Evolutionary conservation across 2,888 invertebrate genomes (phyloP).

Genomic region (Stomorhina lunata): DNA sequence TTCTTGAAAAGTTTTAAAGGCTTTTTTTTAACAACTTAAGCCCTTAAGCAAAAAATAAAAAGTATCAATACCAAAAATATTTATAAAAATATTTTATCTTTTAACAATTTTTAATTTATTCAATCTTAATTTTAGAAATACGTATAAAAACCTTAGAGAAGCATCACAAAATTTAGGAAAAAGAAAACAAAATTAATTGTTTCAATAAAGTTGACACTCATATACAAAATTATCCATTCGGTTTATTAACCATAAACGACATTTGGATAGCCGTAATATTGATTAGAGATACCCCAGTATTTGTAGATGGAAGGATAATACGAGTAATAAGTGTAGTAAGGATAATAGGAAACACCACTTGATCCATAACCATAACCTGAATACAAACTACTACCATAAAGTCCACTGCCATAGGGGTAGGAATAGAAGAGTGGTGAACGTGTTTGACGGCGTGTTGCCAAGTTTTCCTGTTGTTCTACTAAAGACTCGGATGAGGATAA

Average conservation of each 20-base stretch:
- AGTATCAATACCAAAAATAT: too few species aligned
- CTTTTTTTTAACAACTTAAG: too few species aligned
- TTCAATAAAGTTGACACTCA: background rate
- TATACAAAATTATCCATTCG: constrained; percentile 35
- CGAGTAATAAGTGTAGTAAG: constrained; percentile 58
- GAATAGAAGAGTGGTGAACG: constrained; percentile 42
- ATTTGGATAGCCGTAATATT: constrained; percentile 63
- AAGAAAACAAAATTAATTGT: too few species aligned
- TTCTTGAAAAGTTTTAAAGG: too few species aligned
- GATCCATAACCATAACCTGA: constrained; percentile 48
- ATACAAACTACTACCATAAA: constrained; percentile 66
- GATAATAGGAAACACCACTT: constrained; percentile 38
- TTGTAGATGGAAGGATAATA: constrained; percentile 63
- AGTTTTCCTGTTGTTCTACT: constrained; percentile 12
- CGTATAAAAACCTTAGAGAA: too few species aligned
- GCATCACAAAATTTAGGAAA: too few species aligned
- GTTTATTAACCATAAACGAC: constrained; percentile 43
- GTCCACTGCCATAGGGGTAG: constrained; percentile 62
- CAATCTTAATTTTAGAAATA: too few species aligned
- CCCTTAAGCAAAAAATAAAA: too few species aligned
- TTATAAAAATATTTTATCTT: too few species aligned
- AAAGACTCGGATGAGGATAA: background rate
- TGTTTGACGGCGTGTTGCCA: constrained; percentile 51
- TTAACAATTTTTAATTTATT: too few species aligned
- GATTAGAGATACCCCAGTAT: constrained; percentile 52